Conservation (phyloP, 2,113 vertebrate genomes). For the Corythoichthys haematopterus region DNA sequence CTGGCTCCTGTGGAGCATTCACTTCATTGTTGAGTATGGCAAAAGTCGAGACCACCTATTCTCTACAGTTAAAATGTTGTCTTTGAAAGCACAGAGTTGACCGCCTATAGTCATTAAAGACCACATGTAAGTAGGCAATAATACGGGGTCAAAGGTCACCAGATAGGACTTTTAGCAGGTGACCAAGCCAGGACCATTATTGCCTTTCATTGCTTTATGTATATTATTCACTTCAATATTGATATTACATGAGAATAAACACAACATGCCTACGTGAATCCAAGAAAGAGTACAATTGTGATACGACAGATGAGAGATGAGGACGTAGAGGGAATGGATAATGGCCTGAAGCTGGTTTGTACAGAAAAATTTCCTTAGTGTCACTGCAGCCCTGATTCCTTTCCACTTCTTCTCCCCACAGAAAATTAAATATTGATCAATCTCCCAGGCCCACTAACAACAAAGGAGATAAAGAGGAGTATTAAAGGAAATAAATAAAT, state of each 20-base stretch:
- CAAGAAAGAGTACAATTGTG: slow-evolving; percentile 26
- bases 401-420: slow-evolving; percentile 64
- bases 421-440: slow-evolving; percentile 96
- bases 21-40: slow-evolving; percentile 1
- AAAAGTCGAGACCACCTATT: slow-evolving; percentile 19
- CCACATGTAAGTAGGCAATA: slow-evolving; percentile 58
- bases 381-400: slow-evolving; percentile 53
- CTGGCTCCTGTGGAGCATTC: neutral
- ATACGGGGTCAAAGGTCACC: slow-evolving; percentile 70
- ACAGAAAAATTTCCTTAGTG: slow-evolving; percentile 53
- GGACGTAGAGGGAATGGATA: slow-evolving; percentile 33
- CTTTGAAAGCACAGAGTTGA: slow-evolving; percentile 51
- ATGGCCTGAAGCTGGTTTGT: slow-evolving; percentile 32
- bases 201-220: slow-evolving; percentile 66
- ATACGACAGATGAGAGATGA: slow-evolving; percentile 46
- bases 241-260: neutral
- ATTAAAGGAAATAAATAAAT: slow-evolving; percentile 76
- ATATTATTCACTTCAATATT: slow-evolving; percentile 27
- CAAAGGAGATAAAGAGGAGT: slow-evolving; percentile 74
- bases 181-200: slow-evolving; percentile 62
- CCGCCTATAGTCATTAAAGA: slow-evolving; percentile 66
- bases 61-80: slow-evolving; percentile 53
- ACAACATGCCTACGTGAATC: slow-evolving; percentile 8
- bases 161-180: slow-evolving; percentile 49
- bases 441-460: slow-evolving; percentile 80